A percentile compares a stretch with the other conserved stretches of the same genome.
Evolutionary conservation across 2,888 invertebrate species (phyloP).

Genomic region (Erebia aethiops): DNA sequence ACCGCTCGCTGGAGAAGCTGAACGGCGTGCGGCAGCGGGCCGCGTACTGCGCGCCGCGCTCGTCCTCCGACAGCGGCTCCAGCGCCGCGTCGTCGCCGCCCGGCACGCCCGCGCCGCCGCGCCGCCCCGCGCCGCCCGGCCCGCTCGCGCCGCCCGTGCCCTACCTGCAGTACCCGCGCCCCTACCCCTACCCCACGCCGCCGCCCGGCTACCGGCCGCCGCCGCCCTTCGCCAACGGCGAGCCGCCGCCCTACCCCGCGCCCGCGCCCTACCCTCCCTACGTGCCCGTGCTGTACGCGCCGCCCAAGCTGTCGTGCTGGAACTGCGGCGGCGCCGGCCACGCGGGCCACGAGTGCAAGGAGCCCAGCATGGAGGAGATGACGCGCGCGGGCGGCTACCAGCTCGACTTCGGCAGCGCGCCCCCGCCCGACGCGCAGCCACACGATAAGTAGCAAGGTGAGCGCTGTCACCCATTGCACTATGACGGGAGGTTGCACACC

Average conservation of each 20-base stretch:
- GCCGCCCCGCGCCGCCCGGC: slow-evolving; percentile 60
- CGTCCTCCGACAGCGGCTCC: slow-evolving; percentile 75
- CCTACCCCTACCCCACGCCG: slow-evolving; percentile 70
- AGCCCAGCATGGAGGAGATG: slow-evolving; percentile 96
- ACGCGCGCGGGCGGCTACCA: slow-evolving; percentile 88
- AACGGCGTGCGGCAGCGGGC: slow-evolving; percentile 80
- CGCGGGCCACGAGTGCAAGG: slow-evolving; percentile 93
- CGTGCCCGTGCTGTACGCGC: slow-evolving; percentile 82
- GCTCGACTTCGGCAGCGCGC: slow-evolving; percentile 84
- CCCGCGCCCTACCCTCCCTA: slow-evolving; percentile 72
- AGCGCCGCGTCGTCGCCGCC: slow-evolving; percentile 72
- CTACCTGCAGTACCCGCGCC: slow-evolving; percentile 67
- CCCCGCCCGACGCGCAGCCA: slow-evolving; percentile 52
- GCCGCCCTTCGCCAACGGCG: slow-evolving; percentile 76
- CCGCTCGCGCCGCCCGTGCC: slow-evolving; percentile 55
- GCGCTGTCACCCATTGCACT: slow-evolving; percentile 58
- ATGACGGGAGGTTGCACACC: slow-evolving; percentile 37
- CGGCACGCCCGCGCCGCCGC: slow-evolving; percentile 65
- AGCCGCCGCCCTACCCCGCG: slow-evolving; percentile 73
- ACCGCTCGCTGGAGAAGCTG: slow-evolving; percentile 83
- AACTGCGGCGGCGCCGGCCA: slow-evolving; percentile 95
- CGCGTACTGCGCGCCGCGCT: slow-evolving; percentile 63
- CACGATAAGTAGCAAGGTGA: neutral
- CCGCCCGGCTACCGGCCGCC: slow-evolving; percentile 72
- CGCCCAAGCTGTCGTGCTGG: slow-evolving; percentile 90